A percentile compares a stretch with the other conserved stretches of the same genome.
Evolutionary conservation across 2,888 invertebrate species (phyloP).

Genomic region (Ptychoptera albimana): DNA sequence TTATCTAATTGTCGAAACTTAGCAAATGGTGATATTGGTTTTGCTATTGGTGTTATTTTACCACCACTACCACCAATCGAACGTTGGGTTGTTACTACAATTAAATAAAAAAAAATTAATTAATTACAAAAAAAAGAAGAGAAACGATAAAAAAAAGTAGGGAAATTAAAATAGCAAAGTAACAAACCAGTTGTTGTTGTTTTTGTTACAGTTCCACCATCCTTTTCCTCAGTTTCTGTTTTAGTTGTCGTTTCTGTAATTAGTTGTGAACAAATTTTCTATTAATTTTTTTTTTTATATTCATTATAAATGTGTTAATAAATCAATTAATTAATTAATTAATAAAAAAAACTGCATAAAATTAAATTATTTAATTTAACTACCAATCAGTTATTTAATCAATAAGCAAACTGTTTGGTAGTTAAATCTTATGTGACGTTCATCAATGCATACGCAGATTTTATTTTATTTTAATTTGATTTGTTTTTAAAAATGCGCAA

Average conservation of each 20-base stretch:
- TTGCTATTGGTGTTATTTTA: conserved; percentile 38
- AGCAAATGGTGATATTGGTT: conserved; percentile 75
- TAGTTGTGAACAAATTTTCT: neutral
- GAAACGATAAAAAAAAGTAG: neutral
- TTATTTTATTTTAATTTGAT: no score
- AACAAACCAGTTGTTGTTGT: conserved; percentile 41
- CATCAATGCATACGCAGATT: no score
- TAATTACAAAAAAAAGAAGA: conserved; percentile 1
- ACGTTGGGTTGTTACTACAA: conserved; percentile 24
- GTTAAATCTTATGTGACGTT: no score
- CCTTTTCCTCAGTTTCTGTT: conserved; percentile 35
- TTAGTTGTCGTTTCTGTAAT: conserved; percentile 21
- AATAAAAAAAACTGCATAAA: no score
- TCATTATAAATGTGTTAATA: no score
- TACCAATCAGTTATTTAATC: no score
- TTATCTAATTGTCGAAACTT: conserved; percentile 85
- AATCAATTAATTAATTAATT: no score
- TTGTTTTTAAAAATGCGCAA: no score
- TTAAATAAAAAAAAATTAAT: neutral
- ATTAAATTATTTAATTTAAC: no score
- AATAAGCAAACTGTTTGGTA: no score
- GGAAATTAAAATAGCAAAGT: neutral
- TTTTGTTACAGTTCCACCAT: conserved; percentile 42
- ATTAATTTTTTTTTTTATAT: neutral
- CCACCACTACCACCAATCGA: conserved; percentile 5